Evolutionary conservation across 2,888 invertebrate species (phyloP), one percentile per base, ranked within the genome.

Genomic region (Didymodactylos carnosus): DNA sequence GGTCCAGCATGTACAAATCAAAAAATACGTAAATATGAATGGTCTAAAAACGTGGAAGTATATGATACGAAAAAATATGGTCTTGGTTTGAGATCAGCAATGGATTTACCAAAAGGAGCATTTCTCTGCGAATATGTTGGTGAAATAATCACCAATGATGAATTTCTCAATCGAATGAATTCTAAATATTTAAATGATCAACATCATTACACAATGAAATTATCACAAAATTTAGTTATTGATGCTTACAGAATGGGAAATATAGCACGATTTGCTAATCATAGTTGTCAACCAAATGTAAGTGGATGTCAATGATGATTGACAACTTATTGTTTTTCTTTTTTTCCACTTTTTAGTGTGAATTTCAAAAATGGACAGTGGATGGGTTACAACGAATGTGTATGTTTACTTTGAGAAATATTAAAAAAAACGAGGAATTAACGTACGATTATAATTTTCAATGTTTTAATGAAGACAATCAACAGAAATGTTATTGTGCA

Each of bases 401-500:
- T 0, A 98, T 99, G 85, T 99, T 98, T 84, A 90, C 94, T 78
- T 89, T 89, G 76, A 87, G 90, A 77, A 87, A 88, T 39, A 90
- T 99, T 75, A 83, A 86, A 71, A 87, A 88, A 0, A 92, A 92
- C 0, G 94, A 97, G 82, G 98, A 99, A 85, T 89, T 99, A 73
- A 97, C 95, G 0, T 98, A 99, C 84, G 95, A 99, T 83, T 99
- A 99, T 84, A 91, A 94, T 84, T 94, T 95, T 84, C 92, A 97
- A 83, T 87, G 93, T 80, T 95, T 94, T 85, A 95, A 92, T 91
- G 8, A 19, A 14, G 43, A 75, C 69, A 40, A 62, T 7, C 72
- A 72, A 46, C 75, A 75, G 69, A 62, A 62, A 69, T 75, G 75
- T 43, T 75, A 75, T 69, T 75, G 75, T 72, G 75, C 69, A 25